Percentiles rank a stretch among this genome's conserved stretches.
Conservation (phyloP, 2,113 vertebrate genomes). For the Lepus timidus region DNA sequence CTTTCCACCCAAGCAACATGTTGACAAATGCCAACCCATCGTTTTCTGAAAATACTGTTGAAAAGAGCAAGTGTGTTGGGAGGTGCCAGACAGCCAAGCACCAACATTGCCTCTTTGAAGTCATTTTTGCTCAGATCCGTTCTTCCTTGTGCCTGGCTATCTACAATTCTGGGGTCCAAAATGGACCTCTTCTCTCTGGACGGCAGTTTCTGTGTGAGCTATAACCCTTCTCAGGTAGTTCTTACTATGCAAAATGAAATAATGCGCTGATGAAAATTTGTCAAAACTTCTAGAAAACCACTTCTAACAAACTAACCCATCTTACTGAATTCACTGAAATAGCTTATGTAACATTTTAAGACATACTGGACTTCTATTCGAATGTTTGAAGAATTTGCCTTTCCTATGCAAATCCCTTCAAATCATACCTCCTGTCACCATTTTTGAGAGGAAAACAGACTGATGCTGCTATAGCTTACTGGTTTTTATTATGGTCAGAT, state of each 20-base stretch:
- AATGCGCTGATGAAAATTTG: not conserved
- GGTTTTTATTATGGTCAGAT: not conserved
- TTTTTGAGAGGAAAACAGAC: not conserved
- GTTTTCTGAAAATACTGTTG: conserved; percentile 73
- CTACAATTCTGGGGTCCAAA: not conserved
- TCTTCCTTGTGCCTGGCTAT: not conserved
- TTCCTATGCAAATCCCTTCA: not conserved
- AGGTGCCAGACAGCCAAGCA: conserved; percentile 27
- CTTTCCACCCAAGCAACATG: conserved; percentile 67
- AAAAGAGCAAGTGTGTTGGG: conserved; percentile 76
- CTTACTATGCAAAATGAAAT: not conserved
- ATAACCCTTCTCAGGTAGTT: conserved; percentile 3
- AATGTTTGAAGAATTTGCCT: not conserved
- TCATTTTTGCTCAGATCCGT: not conserved
- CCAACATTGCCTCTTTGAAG: not conserved
- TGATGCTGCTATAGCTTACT: not conserved
- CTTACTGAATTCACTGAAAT: not conserved
- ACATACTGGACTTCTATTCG: not conserved
- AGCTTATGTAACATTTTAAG: not conserved
- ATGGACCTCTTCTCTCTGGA: not conserved
- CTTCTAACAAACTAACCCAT: not conserved
- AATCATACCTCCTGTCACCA: no score
- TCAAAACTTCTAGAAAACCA: not conserved
- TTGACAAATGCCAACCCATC: conserved; percentile 76
- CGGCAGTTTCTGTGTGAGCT: not conserved